Evolutionary conservation across 1,140 invertebrate species (phyloP).

Genomic region (Anastatus disparis): DNA sequence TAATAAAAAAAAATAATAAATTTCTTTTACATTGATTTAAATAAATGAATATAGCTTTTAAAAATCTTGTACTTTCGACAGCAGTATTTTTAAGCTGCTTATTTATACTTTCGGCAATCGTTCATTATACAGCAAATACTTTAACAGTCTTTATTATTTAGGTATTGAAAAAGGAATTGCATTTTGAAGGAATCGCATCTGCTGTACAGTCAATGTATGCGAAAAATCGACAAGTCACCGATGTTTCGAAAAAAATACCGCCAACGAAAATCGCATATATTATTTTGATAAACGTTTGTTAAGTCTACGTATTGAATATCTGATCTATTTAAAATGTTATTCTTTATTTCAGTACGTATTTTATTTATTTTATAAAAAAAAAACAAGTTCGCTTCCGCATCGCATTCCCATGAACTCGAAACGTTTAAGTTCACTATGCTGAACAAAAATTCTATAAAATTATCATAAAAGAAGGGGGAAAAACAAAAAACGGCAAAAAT

Average conservation of each 20-base stretch:
- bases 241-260: slow-evolving; percentile 20
- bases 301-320: slow-evolving; percentile 33
- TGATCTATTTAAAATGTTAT: slow-evolving; percentile 29
- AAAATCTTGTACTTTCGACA: background rate
- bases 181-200: slow-evolving; percentile 24
- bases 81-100: slow-evolving; percentile 6
- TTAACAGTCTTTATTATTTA: slow-evolving; percentile 34
- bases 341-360: slow-evolving; percentile 27
- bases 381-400: slow-evolving; percentile 21
- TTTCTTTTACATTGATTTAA: background rate
- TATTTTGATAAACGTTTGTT: slow-evolving; percentile 31
- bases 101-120: slow-evolving; percentile 11
- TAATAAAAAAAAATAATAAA: slow-evolving; percentile 15
- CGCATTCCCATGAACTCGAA: slow-evolving; percentile 15
- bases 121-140: slow-evolving; percentile 20
- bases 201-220: slow-evolving; percentile 2
- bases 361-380: slow-evolving; percentile 22
- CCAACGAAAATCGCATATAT: background rate
- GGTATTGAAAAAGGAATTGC: slow-evolving; percentile 38
- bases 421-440: slow-evolving; percentile 25
- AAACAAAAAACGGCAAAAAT: slow-evolving; percentile 64
- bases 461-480: slow-evolving; percentile 13
- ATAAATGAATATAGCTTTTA: slow-evolving; percentile 12
- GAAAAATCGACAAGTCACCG: background rate
- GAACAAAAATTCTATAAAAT: slow-evolving; percentile 22